These are phyloP conservation scores for Pachyuromys duprasi DNA, from an alignment of 2,797 vertebrate species.

Conservation along the genomic window DNA sequence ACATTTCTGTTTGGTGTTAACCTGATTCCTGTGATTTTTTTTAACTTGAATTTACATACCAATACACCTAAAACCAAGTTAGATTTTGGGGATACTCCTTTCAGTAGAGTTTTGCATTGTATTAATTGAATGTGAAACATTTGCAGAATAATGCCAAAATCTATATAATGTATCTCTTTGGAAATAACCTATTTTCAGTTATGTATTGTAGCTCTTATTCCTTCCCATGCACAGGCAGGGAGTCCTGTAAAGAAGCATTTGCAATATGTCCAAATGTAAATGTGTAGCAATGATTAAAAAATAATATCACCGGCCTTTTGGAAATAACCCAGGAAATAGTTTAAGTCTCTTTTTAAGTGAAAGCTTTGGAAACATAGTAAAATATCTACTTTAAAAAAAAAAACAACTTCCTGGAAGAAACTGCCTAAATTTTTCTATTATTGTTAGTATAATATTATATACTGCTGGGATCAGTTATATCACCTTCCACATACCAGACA, in stretches of 20 bases:
- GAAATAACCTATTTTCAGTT: conserved; percentile 18
- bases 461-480: neutral
- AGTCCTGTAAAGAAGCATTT: neutral
- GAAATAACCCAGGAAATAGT: neutral
- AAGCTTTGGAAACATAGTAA: neutral
- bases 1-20: conserved; percentile 14
- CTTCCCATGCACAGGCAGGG: neutral
- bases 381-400: neutral
- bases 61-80: conserved; percentile 8
- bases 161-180: neutral
- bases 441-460: neutral
- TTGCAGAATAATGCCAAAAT: conserved; percentile 30
- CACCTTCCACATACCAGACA: neutral
- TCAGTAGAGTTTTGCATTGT: neutral
- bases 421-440: neutral
- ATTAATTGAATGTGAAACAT: conserved; percentile 16
- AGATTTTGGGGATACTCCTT: neutral
- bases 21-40: neutral
- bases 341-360: neutral
- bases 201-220: neutral
- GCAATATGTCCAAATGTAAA: conserved; percentile 16
- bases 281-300: neutral
- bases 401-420: neutral
- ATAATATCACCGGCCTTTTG: neutral
- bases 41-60: neutral